A percentile compares a stretch with the other conserved stretches of the same genome.
Evolutionary conservation across 2,888 invertebrate genomes (phyloP).

Genomic region (Polymixis flavicincta): DNA sequence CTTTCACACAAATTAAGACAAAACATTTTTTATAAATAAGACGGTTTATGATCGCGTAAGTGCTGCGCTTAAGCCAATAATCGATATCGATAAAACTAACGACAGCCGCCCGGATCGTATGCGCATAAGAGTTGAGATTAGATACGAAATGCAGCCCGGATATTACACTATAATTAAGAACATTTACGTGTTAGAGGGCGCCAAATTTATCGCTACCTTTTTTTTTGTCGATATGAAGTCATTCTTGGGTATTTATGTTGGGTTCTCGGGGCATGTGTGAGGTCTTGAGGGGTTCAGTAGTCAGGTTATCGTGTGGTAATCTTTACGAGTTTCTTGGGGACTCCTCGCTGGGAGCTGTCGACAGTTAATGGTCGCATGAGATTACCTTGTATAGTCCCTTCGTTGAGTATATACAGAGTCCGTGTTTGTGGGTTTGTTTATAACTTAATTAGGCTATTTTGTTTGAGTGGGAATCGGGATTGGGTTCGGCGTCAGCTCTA

Average conservation of each 20-base stretch:
- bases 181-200: conserved; percentile 89
- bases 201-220: conserved; percentile 90
- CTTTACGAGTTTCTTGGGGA: conserved; percentile 87
- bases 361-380: conserved; percentile 88
- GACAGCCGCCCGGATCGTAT: conserved; percentile 65
- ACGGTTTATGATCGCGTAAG: conserved; percentile 58
- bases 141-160: conserved; percentile 86
- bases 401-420: conserved; percentile 83
- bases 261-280: conserved; percentile 85
- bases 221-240: conserved; percentile 89
- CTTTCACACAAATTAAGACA: conserved; percentile 49
- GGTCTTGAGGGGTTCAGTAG: conserved; percentile 87
- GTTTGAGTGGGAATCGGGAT: conserved; percentile 86
- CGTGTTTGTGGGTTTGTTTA: conserved; percentile 90
- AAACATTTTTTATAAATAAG: conserved; percentile 49
- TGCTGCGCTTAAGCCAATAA: conserved; percentile 62
- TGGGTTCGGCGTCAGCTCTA: conserved; percentile 83
- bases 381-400: conserved; percentile 79
- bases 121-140: conserved; percentile 86
- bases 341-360: conserved; percentile 88
- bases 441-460: conserved; percentile 91
- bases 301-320: conserved; percentile 89
- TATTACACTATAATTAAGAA: conserved; percentile 90
- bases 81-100: conserved; percentile 66
- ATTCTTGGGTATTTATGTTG: conserved; percentile 88